Percentiles rank a stretch among this genome's conserved stretches.
These are phyloP conservation scores for Rapana venosa DNA, from an alignment of 2,888 invertebrate genomes.

Conservation along the genomic window DNA sequence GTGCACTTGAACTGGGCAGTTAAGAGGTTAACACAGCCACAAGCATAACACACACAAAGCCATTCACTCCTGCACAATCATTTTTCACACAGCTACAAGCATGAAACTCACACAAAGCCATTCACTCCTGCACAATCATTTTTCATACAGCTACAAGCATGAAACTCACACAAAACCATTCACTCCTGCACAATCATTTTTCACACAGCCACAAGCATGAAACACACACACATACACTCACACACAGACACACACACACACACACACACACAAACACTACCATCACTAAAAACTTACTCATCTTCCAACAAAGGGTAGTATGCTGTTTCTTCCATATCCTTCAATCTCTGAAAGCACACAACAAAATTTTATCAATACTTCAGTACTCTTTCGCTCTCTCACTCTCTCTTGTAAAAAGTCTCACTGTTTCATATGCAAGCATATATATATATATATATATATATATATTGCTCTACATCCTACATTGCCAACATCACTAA, in stretches of 20 bases:
- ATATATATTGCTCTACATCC: no score
- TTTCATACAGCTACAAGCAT: no score
- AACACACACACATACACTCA: background rate
- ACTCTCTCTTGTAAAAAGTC: no score
- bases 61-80: background rate
- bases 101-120: background rate
- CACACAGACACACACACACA: slow-evolving; percentile 7
- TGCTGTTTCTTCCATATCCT: slow-evolving; percentile 87
- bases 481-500: no score
- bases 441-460: no score
- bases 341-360: slow-evolving; percentile 82
- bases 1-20: no score
- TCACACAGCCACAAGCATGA: background rate
- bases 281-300: slow-evolving; percentile 73
- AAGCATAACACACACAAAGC: background rate
- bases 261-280: slow-evolving; percentile 7
- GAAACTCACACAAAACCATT: background rate
- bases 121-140: background rate
- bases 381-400: no score
- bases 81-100: background rate
- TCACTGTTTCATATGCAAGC: no score
- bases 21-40: background rate
- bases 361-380: no score
- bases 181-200: background rate
- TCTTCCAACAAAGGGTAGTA: slow-evolving; percentile 89